Base-by-base conservation (phyloP, 1,140 invertebrate genomes). In the Elysia chlorotica region DNA sequence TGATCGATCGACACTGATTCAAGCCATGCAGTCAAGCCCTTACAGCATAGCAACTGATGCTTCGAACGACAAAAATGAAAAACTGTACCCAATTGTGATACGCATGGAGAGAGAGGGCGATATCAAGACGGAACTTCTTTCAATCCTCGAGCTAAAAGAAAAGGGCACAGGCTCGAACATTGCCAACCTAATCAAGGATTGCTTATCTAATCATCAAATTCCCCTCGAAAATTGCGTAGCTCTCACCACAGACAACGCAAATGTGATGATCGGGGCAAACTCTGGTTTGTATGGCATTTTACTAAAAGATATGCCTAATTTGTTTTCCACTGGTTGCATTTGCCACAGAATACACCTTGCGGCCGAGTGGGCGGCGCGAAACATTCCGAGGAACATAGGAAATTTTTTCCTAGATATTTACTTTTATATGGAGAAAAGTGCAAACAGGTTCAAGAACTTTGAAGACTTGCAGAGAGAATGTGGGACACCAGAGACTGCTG, bases 231-330 rank as follows among this genome's bases (percentile, higher is more conserved):
- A 81, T 65, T 79, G 74, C 37, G 28, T 81, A 0, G 74, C 78
- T 30, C 70, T 81, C 28, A 76, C 76, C 0, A 74, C 56, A 68
- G 76, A 81, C 54, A 81, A 79, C 71, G 75, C 79, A 36, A 79
- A 70, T 65, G 79, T 81, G 17, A 81, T 79, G 78, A 69, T 71
- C 0, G 78, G 78, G 0, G 17, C 14, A 21, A 65, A 76, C 1
- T 74, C 65, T 33, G 79, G 79, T 31, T 68, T 78, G 28, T 73
- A 67, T 73, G 74, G 69, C 4, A 73, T 67, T 21, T 48, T 76
- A 21, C 53, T 37, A 21, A 68, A 74, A 30, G 41, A 76, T n/a
- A 48, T 75, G 19, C 38, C 63, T 17, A 28, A 71, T 3, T 38
- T 74, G 31, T 74, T 54, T 62, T 28, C 74, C 28, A 66, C 76